These are phyloP conservation scores for Mastomys coucha DNA, from an alignment of 2,113 vertebrate genomes.

Conservation along the genomic window DNA sequence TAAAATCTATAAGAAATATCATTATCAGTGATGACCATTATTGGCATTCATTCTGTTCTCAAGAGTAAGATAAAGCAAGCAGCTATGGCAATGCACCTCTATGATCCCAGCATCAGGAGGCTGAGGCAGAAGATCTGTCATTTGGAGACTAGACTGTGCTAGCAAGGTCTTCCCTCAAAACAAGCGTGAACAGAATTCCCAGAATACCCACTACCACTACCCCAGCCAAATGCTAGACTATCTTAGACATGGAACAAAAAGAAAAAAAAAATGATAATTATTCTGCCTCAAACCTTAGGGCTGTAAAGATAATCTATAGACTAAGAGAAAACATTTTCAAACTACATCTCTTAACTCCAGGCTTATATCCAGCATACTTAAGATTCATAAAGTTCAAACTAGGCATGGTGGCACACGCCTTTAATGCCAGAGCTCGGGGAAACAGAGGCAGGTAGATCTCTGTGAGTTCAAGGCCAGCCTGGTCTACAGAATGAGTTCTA, in stretches of 20 bases:
- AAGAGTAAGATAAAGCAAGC: neutral
- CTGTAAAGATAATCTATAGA: neutral
- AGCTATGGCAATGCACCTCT: neutral
- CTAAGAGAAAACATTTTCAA: constrained; percentile 14
- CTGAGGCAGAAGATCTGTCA: neutral
- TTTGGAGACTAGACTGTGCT: neutral
- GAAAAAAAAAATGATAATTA: neutral
- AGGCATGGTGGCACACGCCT: no score
- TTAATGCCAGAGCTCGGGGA: no score
- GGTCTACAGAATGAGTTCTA: neutral
- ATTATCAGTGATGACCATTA: neutral
- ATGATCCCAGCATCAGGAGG: neutral
- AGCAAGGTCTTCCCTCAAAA: neutral
- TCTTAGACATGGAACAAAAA: neutral
- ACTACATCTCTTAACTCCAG: neutral
- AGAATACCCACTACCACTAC: neutral
- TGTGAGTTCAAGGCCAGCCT: neutral
- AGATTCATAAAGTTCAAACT: constrained; percentile 24
- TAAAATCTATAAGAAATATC: neutral
- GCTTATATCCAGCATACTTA: constrained; percentile 18
- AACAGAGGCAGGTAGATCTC: neutral
- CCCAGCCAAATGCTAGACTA: neutral
- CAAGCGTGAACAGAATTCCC: neutral
- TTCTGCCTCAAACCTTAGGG: neutral
- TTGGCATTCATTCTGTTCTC: constrained; percentile 19